A percentile compares a stretch with the other conserved stretches of the same genome.
Evolutionary conservation across 2,888 invertebrate species (phyloP).

Genomic region (Clusia tigrina): DNA sequence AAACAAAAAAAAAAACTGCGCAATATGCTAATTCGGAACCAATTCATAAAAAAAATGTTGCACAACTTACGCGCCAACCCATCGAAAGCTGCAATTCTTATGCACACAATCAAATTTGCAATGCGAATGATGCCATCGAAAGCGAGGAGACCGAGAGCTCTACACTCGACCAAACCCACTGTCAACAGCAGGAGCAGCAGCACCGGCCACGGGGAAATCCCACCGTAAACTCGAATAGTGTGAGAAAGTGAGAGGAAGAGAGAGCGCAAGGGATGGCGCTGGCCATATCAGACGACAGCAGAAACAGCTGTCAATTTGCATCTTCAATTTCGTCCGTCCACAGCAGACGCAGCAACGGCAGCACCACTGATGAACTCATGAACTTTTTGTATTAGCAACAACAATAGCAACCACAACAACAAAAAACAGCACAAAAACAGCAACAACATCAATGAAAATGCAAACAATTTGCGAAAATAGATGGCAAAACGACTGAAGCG

Average conservation of each 20-base stretch:
- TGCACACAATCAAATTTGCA: background rate
- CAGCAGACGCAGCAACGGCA: too few species aligned
- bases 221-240: background rate
- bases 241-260: background rate
- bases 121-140: background rate
- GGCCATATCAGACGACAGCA: background rate
- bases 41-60: background rate
- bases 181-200: background rate
- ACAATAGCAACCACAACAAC: slow-evolving; percentile 17
- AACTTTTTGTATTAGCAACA: slow-evolving; percentile 1
- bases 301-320: slow-evolving; percentile 41
- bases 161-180: background rate
- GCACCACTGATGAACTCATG: background rate
- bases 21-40: background rate
- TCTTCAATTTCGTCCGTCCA: slow-evolving; percentile 33
- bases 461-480: slow-evolving; percentile 12
- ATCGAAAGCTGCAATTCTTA: background rate
- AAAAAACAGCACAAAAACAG: slow-evolving; percentile 6
- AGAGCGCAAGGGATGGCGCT: too few species aligned
- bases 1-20: too few species aligned
- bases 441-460: slow-evolving; percentile 12
- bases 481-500: background rate
- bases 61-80: background rate
- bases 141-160: too few species aligned
- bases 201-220: background rate